phyloP scores from a whole-genome alignment of 2,888 invertebrate species.

The Linnaemya vulpina region DNA sequence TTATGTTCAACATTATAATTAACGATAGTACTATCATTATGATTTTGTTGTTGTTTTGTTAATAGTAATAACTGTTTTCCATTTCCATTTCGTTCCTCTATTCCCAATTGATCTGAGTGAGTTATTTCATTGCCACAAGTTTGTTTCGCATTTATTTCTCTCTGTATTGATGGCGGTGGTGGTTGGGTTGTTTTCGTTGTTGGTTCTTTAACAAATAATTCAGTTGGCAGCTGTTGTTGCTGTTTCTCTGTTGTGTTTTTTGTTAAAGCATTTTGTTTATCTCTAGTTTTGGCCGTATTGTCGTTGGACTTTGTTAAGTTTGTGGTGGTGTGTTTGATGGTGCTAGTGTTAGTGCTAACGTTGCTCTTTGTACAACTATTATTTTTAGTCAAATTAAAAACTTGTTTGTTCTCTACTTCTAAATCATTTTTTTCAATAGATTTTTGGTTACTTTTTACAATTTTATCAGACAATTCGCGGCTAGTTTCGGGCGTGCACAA shows the following conservation, averaged over 20 bases:
- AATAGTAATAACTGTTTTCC: slow-evolving; percentile 63
- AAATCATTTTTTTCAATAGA: slow-evolving; percentile 56
- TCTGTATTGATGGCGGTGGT: slow-evolving; percentile 32
- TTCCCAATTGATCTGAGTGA: slow-evolving; percentile 44
- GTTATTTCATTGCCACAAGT: slow-evolving; percentile 21
- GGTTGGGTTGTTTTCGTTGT: slow-evolving; percentile 72
- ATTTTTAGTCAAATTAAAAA: slow-evolving; percentile 64
- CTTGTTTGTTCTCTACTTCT: slow-evolving; percentile 72
- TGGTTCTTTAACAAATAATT: slow-evolving; percentile 69
- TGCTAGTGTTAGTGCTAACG: slow-evolving; percentile 24
- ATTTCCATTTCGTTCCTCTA: slow-evolving; percentile 57
- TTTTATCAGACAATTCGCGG: slow-evolving; percentile 28
- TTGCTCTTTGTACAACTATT: slow-evolving; percentile 58
- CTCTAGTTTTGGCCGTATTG: slow-evolving; percentile 49
- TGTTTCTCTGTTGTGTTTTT: slow-evolving; percentile 64
- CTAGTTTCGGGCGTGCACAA: neutral
- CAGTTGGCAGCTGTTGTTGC: slow-evolving; percentile 68
- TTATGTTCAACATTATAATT: slow-evolving; percentile 53
- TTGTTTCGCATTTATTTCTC: slow-evolving; percentile 26
- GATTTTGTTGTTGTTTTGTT: slow-evolving; percentile 5
- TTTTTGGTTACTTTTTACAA: slow-evolving; percentile 34
- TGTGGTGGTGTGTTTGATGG: slow-evolving; percentile 30
- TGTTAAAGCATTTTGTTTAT: slow-evolving; percentile 70
- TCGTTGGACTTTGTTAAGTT: slow-evolving; percentile 42
- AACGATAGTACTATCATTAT: slow-evolving; percentile 49